phyloP scores from a whole-genome alignment of 2,888 invertebrate species.

The Spisula solida region DNA sequence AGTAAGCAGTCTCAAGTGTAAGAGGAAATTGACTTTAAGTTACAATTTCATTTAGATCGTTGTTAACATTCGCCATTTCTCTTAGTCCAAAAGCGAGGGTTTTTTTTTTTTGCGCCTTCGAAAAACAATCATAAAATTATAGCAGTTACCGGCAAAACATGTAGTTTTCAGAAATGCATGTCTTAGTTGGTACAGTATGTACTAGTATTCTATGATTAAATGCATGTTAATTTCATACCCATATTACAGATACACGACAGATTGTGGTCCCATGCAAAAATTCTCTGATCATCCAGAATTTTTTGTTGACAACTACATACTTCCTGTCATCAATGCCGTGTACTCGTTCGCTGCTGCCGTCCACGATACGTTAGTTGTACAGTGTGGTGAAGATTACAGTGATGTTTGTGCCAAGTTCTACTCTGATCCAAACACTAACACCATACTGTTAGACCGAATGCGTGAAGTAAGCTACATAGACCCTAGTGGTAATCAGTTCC shows the following conservation, averaged over 20 bases:
- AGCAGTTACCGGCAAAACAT: too few species aligned
- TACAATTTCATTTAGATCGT: too few species aligned
- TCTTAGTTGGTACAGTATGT: too few species aligned
- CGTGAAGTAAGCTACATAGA: slow-evolving; percentile 74
- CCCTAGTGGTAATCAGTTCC: slow-evolving; percentile 70
- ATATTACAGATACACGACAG: slow-evolving; percentile 40
- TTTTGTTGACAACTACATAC: slow-evolving; percentile 79
- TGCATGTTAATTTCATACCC: background rate
- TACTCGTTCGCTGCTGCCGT: slow-evolving; percentile 86
- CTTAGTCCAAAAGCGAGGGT: too few species aligned
- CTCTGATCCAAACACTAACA: slow-evolving; percentile 70
- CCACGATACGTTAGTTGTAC: slow-evolving; percentile 83
- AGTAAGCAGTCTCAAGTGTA: too few species aligned
- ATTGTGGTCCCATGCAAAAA: slow-evolving; percentile 42
- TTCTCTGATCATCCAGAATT: slow-evolving; percentile 69
- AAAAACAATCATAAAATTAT: too few species aligned
- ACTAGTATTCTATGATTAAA: too few species aligned
- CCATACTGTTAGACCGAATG: slow-evolving; percentile 75
- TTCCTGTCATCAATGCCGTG: slow-evolving; percentile 87
- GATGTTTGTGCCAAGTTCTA: slow-evolving; percentile 76
- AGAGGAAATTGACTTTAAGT: too few species aligned
- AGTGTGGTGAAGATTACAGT: slow-evolving; percentile 78
- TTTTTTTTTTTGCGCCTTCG: too few species aligned
- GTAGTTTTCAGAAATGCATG: too few species aligned
- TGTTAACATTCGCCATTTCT: too few species aligned